phyloP scores from a whole-genome alignment of 1,140 invertebrate species.

The Gonatopus flavifemur region DNA sequence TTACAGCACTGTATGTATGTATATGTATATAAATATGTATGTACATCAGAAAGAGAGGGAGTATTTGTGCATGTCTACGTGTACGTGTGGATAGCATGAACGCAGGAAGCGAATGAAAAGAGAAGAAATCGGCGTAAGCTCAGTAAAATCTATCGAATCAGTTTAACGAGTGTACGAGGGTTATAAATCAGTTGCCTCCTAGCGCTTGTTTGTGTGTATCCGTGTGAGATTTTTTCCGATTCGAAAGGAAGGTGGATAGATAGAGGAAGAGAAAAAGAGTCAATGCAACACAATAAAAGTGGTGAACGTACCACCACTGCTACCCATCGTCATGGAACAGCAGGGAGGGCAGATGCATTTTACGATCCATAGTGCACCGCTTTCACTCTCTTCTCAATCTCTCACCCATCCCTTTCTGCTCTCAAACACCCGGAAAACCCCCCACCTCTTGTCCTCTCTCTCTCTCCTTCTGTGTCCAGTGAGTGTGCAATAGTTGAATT shows the following conservation, averaged over 20 bases:
- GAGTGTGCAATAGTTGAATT: background rate
- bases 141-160: conserved; percentile 54
- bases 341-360: conserved; percentile 44
- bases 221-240: conserved; percentile 9
- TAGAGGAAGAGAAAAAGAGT: conserved; percentile 15
- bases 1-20: no score
- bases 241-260: background rate
- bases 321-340: no score
- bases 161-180: conserved; percentile 50
- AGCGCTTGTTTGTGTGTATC: conserved; percentile 40
- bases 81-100: background rate
- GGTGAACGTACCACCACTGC: no score
- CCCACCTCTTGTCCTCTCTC: conserved; percentile 8
- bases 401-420: conserved; percentile 14
- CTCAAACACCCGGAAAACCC: background rate
- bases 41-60: no score
- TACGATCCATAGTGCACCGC: conserved; percentile 37
- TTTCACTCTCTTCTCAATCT: conserved; percentile 8
- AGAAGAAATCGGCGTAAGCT: conserved; percentile 35
- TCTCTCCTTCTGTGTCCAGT: conserved; percentile 1
- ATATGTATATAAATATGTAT: no score
- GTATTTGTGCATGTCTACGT: no score
- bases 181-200: conserved; percentile 53
- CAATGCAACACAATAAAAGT: conserved; percentile 42
- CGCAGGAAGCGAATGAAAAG: conserved; percentile 15